Evolutionary conservation across 2,113 vertebrate species (phyloP).

Genomic region (Oncorhynchus gorbuscha): DNA sequence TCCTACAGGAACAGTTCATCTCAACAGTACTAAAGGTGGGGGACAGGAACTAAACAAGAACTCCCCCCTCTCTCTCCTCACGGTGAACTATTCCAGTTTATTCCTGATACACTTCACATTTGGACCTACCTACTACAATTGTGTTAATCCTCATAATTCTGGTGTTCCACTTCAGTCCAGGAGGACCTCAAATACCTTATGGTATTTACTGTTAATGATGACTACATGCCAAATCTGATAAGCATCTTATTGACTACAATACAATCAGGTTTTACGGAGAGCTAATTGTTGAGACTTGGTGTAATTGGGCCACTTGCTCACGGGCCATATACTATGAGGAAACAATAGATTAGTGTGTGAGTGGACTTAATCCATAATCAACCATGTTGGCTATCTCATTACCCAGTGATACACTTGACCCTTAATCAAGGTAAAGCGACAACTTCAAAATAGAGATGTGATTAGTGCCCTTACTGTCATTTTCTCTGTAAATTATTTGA

Average conservation of each 20-base stretch:
- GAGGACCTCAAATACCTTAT: not conserved
- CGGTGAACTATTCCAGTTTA: constrained; percentile 5
- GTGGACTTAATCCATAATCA: not conserved
- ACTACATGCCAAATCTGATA: not conserved
- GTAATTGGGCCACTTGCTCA: too few species aligned
- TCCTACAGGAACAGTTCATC: constrained; percentile 82
- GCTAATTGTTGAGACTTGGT: too few species aligned
- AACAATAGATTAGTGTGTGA: not conserved
- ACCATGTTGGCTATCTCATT: not conserved
- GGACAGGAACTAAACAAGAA: constrained; percentile 19
- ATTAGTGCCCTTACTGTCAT: not conserved
- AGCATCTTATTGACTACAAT: not conserved
- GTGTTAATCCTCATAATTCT: not conserved
- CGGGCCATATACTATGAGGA: not conserved
- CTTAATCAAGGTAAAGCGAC: not conserved
- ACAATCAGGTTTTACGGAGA: too few species aligned
- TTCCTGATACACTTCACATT: not conserved
- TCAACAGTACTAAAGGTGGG: constrained; percentile 59
- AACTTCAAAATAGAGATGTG: not conserved
- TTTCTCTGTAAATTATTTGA: not conserved
- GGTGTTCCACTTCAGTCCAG: not conserved
- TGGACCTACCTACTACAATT: not conserved
- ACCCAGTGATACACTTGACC: not conserved
- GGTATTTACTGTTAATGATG: too few species aligned
- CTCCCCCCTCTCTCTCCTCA: not conserved